Evolutionary conservation across 2,113 vertebrate genomes (phyloP), one percentile per base, ranked within the genome.

Genomic region (Dunckerocampus dactyliophorus): DNA sequence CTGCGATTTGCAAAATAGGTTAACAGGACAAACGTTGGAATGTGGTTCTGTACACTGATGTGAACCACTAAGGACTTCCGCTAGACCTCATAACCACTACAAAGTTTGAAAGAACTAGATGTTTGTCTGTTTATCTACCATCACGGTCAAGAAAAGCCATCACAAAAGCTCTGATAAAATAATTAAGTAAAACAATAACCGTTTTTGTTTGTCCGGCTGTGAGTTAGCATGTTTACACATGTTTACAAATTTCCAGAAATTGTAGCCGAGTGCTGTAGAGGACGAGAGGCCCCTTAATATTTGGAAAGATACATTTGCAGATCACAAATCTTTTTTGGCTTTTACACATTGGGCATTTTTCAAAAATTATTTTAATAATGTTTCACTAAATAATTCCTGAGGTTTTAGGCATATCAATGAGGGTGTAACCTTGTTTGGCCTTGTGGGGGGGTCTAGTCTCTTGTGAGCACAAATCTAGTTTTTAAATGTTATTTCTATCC

Each of bases 1-100:
- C 84, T 75, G 74, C 69, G 34, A 80, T 74, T 2, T 58, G 74
- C 72, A 75, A 89, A 87, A 83, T 89, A 84, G 88, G 88, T 89
- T 88, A 89, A 76, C 82, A 82, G 86, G 83, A 68, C 86, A 62
- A 63, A 45, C 4, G 19, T 20, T 43, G 54, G 54, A 85, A 80
- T 59, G 66, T 68, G 64, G 43, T 60, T 82, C 51, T 51, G 20
- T 53, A 62, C 63, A 43, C 39, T 43, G 11, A 3, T 79, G 54
- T 59, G 74, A 88, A 87, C 86, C 84, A 39, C 83, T 62, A 31
- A 56, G 73, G 67, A 80, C 71, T 75, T 89, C 85, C 74, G 65
- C 49, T 58, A 47, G 59, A 64, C 67, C 67, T 68, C 49, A 47
- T 63, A 62, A 69, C 66, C 56, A 47, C 34, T 37, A 60, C 67